phyloP scores from a whole-genome alignment of 2,888 invertebrate species.

The Xanthia togata region DNA sequence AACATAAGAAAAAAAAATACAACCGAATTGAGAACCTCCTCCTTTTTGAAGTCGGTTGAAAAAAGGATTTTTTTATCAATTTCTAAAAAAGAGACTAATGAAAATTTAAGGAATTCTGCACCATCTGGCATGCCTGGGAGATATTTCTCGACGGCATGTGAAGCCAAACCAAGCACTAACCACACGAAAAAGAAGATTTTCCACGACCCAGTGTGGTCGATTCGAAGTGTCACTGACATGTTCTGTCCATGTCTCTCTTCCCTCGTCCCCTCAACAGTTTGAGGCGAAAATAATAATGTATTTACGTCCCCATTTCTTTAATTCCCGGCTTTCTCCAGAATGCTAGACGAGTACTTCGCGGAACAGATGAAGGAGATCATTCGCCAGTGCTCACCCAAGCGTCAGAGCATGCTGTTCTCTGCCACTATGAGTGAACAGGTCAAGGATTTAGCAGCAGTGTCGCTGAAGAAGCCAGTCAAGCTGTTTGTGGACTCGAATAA shows the following conservation, averaged over 20 bases:
- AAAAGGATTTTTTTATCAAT: too few relatives aligned
- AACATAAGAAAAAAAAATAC: too few relatives aligned
- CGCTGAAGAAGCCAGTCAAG: constrained; percentile 97
- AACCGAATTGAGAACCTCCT: too few relatives aligned
- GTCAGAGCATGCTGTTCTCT: constrained; percentile 99
- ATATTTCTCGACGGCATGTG: too few relatives aligned
- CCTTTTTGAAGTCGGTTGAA: too few relatives aligned
- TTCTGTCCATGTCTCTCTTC: neutral
- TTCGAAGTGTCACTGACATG: too few relatives aligned
- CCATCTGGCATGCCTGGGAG: too few relatives aligned
- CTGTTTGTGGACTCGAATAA: constrained; percentile 99
- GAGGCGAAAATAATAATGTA: neutral
- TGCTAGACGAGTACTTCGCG: constrained; percentile 99
- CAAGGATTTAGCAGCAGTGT: constrained; percentile 97
- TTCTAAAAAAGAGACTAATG: too few relatives aligned
- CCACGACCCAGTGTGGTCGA: neutral
- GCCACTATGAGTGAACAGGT: constrained; percentile 99
- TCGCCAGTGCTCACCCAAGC: constrained; percentile 95
- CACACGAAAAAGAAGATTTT: too few relatives aligned
- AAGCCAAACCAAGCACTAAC: too few relatives aligned
- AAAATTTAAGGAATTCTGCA: too few relatives aligned
- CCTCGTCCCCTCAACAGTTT: neutral
- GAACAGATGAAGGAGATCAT: constrained; percentile 99
- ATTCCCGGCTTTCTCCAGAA: constrained; percentile 87
- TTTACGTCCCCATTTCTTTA: neutral